Evolutionary conservation across 2,888 invertebrate species (phyloP).

Genomic region (Microctonus brassicae): DNA sequence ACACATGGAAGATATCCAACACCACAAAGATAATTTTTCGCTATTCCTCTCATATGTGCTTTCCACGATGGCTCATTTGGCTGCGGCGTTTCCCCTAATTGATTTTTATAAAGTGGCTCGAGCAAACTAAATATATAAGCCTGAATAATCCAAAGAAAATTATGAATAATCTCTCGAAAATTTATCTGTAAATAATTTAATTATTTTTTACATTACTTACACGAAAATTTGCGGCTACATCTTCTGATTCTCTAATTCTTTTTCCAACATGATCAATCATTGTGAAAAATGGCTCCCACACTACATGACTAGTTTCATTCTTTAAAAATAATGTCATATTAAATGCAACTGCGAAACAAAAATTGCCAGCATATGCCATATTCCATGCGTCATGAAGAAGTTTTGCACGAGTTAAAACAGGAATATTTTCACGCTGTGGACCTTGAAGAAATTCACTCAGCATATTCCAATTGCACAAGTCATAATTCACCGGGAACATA

Average conservation of each 20-base stretch:
- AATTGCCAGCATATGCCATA: slow-evolving; percentile 82
- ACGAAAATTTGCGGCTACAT: slow-evolving; percentile 79
- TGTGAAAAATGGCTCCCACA: slow-evolving; percentile 87
- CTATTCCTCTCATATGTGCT: slow-evolving; percentile 77
- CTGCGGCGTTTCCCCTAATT: slow-evolving; percentile 73
- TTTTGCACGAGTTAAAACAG: slow-evolving; percentile 81
- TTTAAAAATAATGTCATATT: slow-evolving; percentile 85
- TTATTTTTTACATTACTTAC: slow-evolving; percentile 67
- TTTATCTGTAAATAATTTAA: background rate
- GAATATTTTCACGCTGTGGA: slow-evolving; percentile 71
- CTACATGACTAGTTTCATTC: slow-evolving; percentile 80
- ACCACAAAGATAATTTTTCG: slow-evolving; percentile 81
- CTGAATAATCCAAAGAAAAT: slow-evolving; percentile 65
- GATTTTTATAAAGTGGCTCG: slow-evolving; percentile 78
- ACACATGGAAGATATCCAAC: slow-evolving; percentile 85
- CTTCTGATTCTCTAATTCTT: slow-evolving; percentile 77
- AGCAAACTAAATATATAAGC: slow-evolving; percentile 79
- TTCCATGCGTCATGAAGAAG: slow-evolving; percentile 85
- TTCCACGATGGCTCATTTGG: slow-evolving; percentile 78
- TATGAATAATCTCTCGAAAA: background rate
- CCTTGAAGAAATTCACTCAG: slow-evolving; percentile 75
- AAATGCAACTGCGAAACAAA: slow-evolving; percentile 81
- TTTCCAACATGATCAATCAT: slow-evolving; percentile 86
- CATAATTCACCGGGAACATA: slow-evolving; percentile 88
- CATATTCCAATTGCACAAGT: slow-evolving; percentile 82